Percentiles rank a stretch among this genome's conserved stretches.
phyloP scores from a whole-genome alignment of 2,113 vertebrate species.

The Notarius lentiginosus region DNA sequence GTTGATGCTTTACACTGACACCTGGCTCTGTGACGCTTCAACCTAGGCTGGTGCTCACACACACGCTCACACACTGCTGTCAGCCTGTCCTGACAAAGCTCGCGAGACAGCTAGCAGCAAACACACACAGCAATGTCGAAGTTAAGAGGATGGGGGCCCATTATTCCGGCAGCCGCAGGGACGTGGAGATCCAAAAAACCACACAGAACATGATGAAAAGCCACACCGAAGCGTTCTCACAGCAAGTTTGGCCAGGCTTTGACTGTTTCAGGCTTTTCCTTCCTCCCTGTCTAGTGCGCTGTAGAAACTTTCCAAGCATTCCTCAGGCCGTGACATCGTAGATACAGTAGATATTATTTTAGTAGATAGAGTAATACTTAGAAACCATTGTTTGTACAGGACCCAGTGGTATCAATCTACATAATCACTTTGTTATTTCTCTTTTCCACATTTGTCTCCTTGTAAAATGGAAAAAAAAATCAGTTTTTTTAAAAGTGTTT shows the following conservation, averaged over 20 bases:
- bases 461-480: neutral
- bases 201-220: constrained; percentile 45
- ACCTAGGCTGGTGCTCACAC: constrained; percentile 6
- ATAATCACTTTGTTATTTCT: neutral
- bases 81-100: constrained; percentile 40
- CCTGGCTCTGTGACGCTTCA: constrained; percentile 32
- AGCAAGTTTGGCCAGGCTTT: constrained; percentile 38
- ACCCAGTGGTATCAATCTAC: neutral
- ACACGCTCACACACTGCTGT: constrained; percentile 27
- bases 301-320: constrained; percentile 39
- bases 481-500: neutral
- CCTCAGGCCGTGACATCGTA: constrained; percentile 27
- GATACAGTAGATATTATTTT: constrained; percentile 17
- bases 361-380: constrained; percentile 21
- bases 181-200: constrained; percentile 36
- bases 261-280: constrained; percentile 37
- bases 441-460: neutral
- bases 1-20: constrained; percentile 36
- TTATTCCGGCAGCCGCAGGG: constrained; percentile 44
- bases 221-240: constrained; percentile 13
- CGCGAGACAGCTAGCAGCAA: constrained; percentile 40
- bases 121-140: constrained; percentile 34
- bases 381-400: constrained; percentile 21
- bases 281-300: constrained; percentile 15
- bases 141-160: constrained; percentile 39